Percentiles rank a stretch among this genome's conserved stretches.
phyloP scores from a whole-genome alignment of 2,797 vertebrate genomes.

The Hylomyscus alleni region DNA sequence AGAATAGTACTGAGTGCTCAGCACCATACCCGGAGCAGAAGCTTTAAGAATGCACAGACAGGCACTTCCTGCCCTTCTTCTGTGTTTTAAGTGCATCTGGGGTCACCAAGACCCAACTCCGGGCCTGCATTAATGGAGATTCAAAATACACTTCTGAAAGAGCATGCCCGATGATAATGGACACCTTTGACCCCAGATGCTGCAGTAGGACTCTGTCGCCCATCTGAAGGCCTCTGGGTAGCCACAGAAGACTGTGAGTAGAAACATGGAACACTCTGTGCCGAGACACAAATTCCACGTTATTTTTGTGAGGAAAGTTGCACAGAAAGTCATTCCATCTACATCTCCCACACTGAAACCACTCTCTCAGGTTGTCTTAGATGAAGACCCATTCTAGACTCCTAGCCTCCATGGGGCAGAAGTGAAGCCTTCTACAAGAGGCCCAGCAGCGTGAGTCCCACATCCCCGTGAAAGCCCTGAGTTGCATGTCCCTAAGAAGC shows the following conservation, averaged over 20 bases:
- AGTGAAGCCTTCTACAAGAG: neutral
- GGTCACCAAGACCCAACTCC: neutral
- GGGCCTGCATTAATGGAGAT: neutral
- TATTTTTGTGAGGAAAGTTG: conserved; percentile 35
- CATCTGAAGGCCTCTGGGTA: conserved; percentile 9
- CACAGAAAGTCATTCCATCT: conserved; percentile 42
- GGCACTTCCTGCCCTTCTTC: neutral
- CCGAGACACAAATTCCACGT: conserved; percentile 48
- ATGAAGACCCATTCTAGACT: neutral
- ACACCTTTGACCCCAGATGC: neutral
- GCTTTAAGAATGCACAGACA: neutral
- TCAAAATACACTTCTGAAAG: neutral
- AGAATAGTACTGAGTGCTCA: too few relatives aligned
- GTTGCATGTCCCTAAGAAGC: rapidly evolving
- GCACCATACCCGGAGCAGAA: neutral
- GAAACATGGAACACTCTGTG: neutral
- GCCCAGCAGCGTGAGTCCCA: neutral
- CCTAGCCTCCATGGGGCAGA: too few relatives aligned
- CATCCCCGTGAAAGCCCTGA: neutral
- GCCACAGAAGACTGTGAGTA: conserved; percentile 2
- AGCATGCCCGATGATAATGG: rapidly evolving
- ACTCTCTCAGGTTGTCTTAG: neutral
- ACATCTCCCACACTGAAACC: rapidly evolving
- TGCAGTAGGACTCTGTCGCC: neutral
- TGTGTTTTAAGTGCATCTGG: neutral